Conservation (phyloP, 2,888 invertebrate genomes). For the Chesias legatella region DNA sequence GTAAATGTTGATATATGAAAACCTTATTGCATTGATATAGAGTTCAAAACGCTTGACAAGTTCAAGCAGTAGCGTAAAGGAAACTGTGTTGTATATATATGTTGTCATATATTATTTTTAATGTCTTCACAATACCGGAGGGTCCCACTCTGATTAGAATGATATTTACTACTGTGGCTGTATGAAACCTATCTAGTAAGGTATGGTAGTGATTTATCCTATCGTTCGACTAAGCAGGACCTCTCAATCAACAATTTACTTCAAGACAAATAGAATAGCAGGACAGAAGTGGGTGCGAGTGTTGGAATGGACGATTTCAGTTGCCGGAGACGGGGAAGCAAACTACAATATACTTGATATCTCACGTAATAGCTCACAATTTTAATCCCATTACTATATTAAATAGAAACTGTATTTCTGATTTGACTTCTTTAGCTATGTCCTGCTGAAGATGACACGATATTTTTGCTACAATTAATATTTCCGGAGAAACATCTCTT, state of each 20-base stretch:
- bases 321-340: slow-evolving; percentile 75
- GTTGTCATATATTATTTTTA: slow-evolving; percentile 34
- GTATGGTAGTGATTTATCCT: no score
- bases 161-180: no score
- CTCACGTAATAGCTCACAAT: slow-evolving; percentile 42
- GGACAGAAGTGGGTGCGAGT: slow-evolving; percentile 61
- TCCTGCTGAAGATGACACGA: slow-evolving; percentile 17
- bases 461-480: neutral
- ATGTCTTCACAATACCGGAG: slow-evolving; percentile 33
- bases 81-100: slow-evolving; percentile 27
- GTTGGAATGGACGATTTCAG: slow-evolving; percentile 69
- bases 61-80: slow-evolving; percentile 19
- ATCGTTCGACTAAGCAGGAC: no score
- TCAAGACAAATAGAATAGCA: slow-evolving; percentile 48
- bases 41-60: slow-evolving; percentile 32
- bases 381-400: slow-evolving; percentile 44
- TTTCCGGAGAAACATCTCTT: no score
- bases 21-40: slow-evolving; percentile 29
- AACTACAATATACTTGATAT: slow-evolving; percentile 42
- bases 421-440: slow-evolving; percentile 32
- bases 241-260: slow-evolving; percentile 52
- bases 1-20: slow-evolving; percentile 55
- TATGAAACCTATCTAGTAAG: no score
- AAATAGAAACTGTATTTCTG: slow-evolving; percentile 54
- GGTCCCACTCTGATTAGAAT: no score